Evolutionary conservation across 2,797 vertebrate genomes (phyloP).

Genomic region (Cryptoblepharus egeriae): DNA sequence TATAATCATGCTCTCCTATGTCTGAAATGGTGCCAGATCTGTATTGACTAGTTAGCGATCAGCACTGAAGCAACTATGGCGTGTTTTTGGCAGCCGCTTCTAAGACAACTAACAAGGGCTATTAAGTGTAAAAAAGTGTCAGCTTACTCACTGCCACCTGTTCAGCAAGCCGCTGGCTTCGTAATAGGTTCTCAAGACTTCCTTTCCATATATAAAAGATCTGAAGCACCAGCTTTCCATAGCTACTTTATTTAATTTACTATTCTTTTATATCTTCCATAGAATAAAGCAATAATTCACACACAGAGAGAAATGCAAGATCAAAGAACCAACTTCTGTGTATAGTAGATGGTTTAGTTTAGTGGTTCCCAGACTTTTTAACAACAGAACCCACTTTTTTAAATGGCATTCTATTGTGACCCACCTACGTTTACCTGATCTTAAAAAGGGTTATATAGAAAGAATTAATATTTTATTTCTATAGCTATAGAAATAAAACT

Average conservation of each 20-base stretch:
- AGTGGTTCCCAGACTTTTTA: too few species aligned
- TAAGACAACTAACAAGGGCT: slow-evolving; percentile 54
- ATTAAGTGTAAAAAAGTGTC: slow-evolving; percentile 49
- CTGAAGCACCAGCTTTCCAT: not conserved
- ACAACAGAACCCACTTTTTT: too few species aligned
- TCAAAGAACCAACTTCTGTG: not conserved
- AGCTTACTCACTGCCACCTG: slow-evolving; percentile 49
- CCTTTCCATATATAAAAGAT: not conserved
- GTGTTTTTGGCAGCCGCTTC: slow-evolving; percentile 66
- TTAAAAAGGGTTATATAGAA: too few species aligned
- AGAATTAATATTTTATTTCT: too few species aligned
- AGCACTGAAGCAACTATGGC: slow-evolving; percentile 62
- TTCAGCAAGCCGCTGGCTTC: slow-evolving; percentile 40
- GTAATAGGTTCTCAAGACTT: slow-evolving; percentile 6
- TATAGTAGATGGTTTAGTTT: too few species aligned
- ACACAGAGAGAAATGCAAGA: not conserved
- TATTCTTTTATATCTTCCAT: not conserved
- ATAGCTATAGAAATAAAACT: too few species aligned
- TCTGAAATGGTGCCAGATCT: slow-evolving; percentile 57
- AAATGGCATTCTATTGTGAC: too few species aligned
- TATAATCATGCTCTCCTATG: slow-evolving; percentile 26
- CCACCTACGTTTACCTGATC: too few species aligned
- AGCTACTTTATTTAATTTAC: not conserved
- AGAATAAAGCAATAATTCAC: not conserved
- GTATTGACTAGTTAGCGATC: slow-evolving; percentile 62